Evolutionary conservation across 2,797 vertebrate species (phyloP), one percentile per base, ranked within the genome.

Genomic region (Scolopax rusticola): DNA sequence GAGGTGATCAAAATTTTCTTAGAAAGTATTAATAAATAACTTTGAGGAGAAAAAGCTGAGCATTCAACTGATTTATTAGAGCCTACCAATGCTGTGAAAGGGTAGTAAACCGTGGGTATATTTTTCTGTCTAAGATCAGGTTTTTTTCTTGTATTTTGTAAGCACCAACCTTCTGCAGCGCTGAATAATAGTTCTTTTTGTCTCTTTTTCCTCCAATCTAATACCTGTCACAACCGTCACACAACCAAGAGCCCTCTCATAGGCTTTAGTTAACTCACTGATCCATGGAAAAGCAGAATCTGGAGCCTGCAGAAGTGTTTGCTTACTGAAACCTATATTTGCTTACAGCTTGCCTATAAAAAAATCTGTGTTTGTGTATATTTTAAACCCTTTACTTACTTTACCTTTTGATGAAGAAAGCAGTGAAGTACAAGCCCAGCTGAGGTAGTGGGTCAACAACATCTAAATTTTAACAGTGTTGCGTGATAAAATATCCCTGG

Each of bases 181-280:
- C 90, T 95, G 90, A 96, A 93, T 84, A 70, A 93, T 89, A 36
- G 48, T 32, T 63, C 70, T 89, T 92, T 96, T 79, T 91, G 54
- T 75, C 67, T 76, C 13, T 84, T 84, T 90, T 88, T 4, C 73
- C 50, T 95, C 88, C 84, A 78, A 71, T 94, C 74, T 90, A 89
- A 93, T 91, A 80, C 77, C 70, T 94, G 83, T 93, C 93, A 95
- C 60, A 89, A 61, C 51, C 81, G 87, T 89, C 63, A 95, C 33
- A 45, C 28, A 70, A 87, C 40, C 0, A 0, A 91, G 54, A 87
- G 71, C 84, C 53, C 87, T 83, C 87, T 91, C 79, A 69, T 15
- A 88, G 76, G 71, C 71, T 95, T 95, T 80, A 77, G 85, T 84
- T 71, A 89, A 96, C 85, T 45, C 95, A 96, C 30, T 93, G 88